Evolutionary conservation across 1,140 invertebrate genomes (phyloP).

Genomic region (Trypoxylus dichotomus): DNA sequence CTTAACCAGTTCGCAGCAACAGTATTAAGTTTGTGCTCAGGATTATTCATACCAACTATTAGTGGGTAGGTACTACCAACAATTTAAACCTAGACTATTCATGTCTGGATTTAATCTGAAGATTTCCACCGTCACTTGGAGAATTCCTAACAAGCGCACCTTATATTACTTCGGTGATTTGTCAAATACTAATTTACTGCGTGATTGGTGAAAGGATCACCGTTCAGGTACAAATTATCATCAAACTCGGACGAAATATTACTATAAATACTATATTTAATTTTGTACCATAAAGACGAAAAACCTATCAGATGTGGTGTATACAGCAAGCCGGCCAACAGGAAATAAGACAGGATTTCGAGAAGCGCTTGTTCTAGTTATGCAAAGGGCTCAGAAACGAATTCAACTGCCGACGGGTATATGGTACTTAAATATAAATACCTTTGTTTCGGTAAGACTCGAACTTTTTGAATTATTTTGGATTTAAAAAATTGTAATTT

Average conservation of each 20-base stretch:
- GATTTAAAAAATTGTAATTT: not conserved
- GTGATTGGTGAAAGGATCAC: not conserved
- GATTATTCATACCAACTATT: not conserved
- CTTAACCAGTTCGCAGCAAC: not conserved
- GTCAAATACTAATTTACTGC: not conserved
- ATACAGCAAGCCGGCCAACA: not conserved
- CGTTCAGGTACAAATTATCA: not conserved
- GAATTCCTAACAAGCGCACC: not conserved
- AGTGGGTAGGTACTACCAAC: not conserved
- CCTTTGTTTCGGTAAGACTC: not conserved
- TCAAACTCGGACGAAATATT: not conserved
- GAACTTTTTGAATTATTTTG: no score
- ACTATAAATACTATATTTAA: not conserved
- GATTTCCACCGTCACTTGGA: not conserved
- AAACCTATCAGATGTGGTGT: not conserved
- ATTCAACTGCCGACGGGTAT: not conserved
- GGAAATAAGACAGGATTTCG: not conserved
- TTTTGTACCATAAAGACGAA: not conserved
- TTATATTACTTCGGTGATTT: not conserved
- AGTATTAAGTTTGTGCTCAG: not conserved
- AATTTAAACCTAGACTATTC: not conserved
- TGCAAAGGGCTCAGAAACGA: not conserved
- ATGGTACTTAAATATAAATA: not conserved
- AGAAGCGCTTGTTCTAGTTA: not conserved
- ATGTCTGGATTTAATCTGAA: not conserved